Conservation (phyloP, 2,113 vertebrate species). For the Fulmarus glacialis region DNA sequence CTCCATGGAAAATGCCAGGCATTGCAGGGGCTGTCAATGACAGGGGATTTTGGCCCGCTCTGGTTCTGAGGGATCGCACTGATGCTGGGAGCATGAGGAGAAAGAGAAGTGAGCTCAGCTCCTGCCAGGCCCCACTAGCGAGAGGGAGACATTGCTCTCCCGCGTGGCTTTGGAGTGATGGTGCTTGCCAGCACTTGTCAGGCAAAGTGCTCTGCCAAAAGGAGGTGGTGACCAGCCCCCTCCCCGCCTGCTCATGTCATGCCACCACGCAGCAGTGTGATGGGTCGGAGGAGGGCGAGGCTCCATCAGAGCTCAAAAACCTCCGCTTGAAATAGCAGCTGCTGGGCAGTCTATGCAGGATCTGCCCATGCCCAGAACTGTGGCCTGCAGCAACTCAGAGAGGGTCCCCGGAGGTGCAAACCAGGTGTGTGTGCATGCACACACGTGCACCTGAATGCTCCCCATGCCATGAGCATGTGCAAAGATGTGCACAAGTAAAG, state of each 20-base stretch:
- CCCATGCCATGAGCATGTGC: rapidly evolving
- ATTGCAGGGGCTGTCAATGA: not conserved
- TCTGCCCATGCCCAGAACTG: not conserved
- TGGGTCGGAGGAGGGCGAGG: rapidly evolving
- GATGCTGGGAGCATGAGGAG: not conserved
- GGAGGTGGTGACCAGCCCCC: not conserved
- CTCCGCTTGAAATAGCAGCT: not conserved
- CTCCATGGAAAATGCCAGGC: not conserved
- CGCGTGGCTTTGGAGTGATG: not conserved
- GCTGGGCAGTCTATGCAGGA: no score
- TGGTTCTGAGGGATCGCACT: not conserved
- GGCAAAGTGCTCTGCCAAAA: not conserved
- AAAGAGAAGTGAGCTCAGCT: not conserved
- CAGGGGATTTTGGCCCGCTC: not conserved
- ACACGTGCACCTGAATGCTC: rapidly evolving
- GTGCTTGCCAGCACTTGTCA: not conserved
- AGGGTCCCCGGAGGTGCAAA: not conserved
- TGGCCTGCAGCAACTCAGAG: not conserved
- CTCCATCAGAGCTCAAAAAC: not conserved
- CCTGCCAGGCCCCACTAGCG: rapidly evolving
- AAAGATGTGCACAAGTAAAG: not conserved
- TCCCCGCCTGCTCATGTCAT: rapidly evolving
- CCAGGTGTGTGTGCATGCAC: no score
- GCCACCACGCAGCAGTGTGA: rapidly evolving
- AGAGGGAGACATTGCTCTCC: not conserved